These are phyloP conservation scores for Calosoma granatense DNA, from an alignment of 1,140 invertebrate species.

Conservation along the genomic window DNA sequence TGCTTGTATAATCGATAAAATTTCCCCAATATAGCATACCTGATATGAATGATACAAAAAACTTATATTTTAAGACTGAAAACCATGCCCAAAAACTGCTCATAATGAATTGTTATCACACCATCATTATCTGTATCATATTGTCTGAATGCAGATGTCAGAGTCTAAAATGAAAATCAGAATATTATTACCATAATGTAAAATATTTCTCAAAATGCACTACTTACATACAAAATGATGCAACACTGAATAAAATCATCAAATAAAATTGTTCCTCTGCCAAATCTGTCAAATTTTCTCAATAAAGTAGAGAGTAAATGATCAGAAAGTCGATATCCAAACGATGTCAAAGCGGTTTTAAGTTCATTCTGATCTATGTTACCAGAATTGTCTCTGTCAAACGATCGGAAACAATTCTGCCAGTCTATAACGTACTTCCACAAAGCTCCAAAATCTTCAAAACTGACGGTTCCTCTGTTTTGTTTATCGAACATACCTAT, in stretches of 20 bases:
- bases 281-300: constrained; percentile 87
- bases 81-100: constrained; percentile 94
- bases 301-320: constrained; percentile 71
- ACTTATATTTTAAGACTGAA: constrained; percentile 81
- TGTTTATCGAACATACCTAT: constrained; percentile 96
- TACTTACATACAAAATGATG: constrained; percentile 83
- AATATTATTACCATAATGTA: constrained; percentile 15
- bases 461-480: constrained; percentile 80
- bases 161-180: constrained; percentile 58
- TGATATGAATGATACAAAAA: too few species aligned
- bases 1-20: too few species aligned
- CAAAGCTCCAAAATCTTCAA: constrained; percentile 88
- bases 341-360: constrained; percentile 78
- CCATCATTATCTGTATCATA: constrained; percentile 92
- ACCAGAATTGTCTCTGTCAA: constrained; percentile 92
- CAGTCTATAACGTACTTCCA: constrained; percentile 99
- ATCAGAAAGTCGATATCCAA: constrained; percentile 90
- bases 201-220: constrained; percentile 12
- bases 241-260: constrained; percentile 99
- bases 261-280: constrained; percentile 85
- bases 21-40: too few species aligned
- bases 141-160: constrained; percentile 81
- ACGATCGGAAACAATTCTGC: constrained; percentile 91
- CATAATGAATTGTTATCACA: constrained; percentile 91
- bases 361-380: constrained; percentile 89